These are phyloP conservation scores for Drosophila borealis DNA, from an alignment of 2,888 invertebrate genomes.

Conservation along the genomic window DNA sequence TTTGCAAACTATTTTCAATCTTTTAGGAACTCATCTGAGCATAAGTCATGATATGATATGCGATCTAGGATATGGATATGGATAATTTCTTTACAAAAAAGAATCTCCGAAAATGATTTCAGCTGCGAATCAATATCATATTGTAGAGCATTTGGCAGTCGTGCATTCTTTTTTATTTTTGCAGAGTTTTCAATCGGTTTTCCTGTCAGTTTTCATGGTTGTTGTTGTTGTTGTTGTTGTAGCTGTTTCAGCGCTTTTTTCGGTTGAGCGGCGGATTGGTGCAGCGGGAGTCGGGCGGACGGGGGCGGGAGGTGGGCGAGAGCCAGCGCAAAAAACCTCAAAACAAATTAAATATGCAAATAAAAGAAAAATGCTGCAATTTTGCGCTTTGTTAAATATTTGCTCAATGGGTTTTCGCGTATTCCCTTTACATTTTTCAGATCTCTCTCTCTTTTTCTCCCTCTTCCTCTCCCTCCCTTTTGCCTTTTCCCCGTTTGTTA, in stretches of 20 bases:
- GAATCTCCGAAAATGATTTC: too few species aligned
- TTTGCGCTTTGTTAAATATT: conserved; percentile 79
- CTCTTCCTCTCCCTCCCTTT: not conserved
- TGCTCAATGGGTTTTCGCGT: conserved; percentile 66
- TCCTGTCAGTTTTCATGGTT: conserved; percentile 11
- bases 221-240: conserved; percentile 16
- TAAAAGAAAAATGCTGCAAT: conserved; percentile 74
- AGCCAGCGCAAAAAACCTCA: conserved; percentile 59
- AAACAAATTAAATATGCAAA: conserved; percentile 79
- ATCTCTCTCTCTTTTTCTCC: not conserved
- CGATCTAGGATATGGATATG: too few species aligned
- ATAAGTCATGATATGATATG: too few species aligned
- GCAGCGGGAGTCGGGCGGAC: not conserved
- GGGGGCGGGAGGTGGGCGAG: not conserved
- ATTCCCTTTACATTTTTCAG: conserved; percentile 5
- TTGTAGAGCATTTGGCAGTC: conserved; percentile 19
- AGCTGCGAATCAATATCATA: not conserved
- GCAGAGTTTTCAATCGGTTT: conserved; percentile 11
- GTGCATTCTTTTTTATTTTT: not conserved
- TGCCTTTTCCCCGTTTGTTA: conserved; percentile 29
- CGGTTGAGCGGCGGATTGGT: not conserved
- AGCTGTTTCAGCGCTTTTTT: conserved; percentile 30
- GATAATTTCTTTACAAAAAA: too few species aligned
- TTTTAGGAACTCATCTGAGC: too few species aligned
- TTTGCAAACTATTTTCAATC: too few species aligned